Evolutionary conservation across 2,113 vertebrate species (phyloP).

Genomic region (Morone chrysops): DNA sequence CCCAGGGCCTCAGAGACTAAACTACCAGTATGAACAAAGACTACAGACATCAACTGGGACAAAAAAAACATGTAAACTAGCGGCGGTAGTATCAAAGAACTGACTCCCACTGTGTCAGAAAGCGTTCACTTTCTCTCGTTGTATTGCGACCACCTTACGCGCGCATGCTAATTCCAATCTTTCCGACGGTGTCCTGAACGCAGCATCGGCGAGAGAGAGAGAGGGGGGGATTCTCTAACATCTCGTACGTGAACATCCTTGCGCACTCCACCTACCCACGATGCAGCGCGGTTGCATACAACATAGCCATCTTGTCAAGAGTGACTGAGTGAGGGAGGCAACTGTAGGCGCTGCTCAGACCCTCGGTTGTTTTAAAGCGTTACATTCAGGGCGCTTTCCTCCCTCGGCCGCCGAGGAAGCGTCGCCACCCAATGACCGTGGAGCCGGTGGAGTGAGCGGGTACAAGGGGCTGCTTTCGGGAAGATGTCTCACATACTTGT

Average conservation of each 20-base stretch:
- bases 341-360: constrained; percentile 56
- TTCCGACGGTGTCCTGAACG: constrained; percentile 35
- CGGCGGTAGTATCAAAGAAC: background rate
- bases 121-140: background rate
- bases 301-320: constrained; percentile 84
- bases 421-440: constrained; percentile 21
- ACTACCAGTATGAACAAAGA: background rate
- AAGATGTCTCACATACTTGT: constrained; percentile 87
- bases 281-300: constrained; percentile 78
- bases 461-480: constrained; percentile 57
- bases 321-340: constrained; percentile 67
- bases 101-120: background rate
- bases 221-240: constrained; percentile 56
- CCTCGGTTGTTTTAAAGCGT: constrained; percentile 39
- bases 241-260: constrained; percentile 52
- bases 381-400: constrained; percentile 3
- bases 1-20: background rate
- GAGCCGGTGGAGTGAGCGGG: constrained; percentile 11
- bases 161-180: accelerated
- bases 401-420: background rate
- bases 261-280: constrained; percentile 68
- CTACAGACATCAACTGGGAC: background rate
- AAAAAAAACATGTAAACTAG: background rate
- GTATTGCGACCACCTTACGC: no score
- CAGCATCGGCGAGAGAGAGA: constrained; percentile 5